Evolutionary conservation across 2,113 vertebrate genomes (phyloP), one percentile per base, ranked within the genome.

Genomic region (Cygnus buccinator): DNA sequence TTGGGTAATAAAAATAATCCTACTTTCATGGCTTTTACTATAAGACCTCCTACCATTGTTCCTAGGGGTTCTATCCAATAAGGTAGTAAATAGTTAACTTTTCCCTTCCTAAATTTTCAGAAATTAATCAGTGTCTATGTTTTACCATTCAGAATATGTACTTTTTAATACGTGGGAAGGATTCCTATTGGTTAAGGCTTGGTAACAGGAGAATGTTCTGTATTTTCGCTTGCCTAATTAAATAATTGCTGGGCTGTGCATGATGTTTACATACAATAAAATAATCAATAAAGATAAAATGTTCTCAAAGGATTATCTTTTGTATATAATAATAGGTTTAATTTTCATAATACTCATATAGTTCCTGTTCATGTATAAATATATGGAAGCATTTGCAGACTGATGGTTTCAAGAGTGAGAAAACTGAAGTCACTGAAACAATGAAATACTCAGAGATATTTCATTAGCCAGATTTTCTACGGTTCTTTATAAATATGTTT

Each of bases 231-330:
- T 73, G 58, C 93, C 95, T 96, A 96, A 95, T 54, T 94, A 65
- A 88, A 84, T 95, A 92, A 96, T 95, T 72, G 44, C 48, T 58
- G 41, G 20, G 2, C 82, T 76, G 21, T 5, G 2, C 29, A 52
- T 76, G 35, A 70, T 97, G 81, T 98, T 98, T 98, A 59, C 84
- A 96, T 89, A 72, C 71, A 94, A 93, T 97, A 96, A 98, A 97
- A 91, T 44, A 95, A 73, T 95, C 76, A 67, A 39, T 54, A 92
- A 92, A 95, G 86, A 74, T 90, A 77, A 96, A 95, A 82, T 20
- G 13, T 65, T 31, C n/a, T 82, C 79, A 78, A 86, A 67, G 77
- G 71, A 93, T 95, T 89, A 70, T 12, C 7, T 13, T 81, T 82
- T 65, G 55, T 25, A 48, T 86, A 31, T 31, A 67, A 61, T 11